These are phyloP conservation scores for Eulemur macaco DNA, from an alignment of 2,113 vertebrate species.

Conservation along the genomic window DNA sequence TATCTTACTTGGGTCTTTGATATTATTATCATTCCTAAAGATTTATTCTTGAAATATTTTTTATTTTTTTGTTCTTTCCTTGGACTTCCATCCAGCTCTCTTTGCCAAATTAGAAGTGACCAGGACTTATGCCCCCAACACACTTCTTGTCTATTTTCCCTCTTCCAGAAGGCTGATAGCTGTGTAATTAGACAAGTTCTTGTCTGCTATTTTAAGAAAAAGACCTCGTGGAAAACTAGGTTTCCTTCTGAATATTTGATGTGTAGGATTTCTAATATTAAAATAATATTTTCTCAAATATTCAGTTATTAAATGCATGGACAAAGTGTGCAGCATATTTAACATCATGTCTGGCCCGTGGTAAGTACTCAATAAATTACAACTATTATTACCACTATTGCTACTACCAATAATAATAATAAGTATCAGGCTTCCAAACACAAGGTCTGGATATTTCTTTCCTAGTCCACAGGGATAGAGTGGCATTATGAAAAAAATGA, in stretches of 20 bases:
- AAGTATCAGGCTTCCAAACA: neutral
- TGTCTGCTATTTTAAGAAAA: neutral
- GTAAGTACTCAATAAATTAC: neutral
- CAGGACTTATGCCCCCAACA: neutral
- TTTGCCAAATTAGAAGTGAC: neutral
- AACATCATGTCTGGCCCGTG: neutral
- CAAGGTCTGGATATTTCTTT: neutral
- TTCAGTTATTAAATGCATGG: neutral
- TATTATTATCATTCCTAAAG: neutral
- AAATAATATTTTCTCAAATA: neutral
- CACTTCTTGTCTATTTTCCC: neutral
- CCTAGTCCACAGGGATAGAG: neutral
- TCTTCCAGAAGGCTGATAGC: neutral
- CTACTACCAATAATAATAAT: neutral
- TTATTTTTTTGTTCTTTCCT: neutral
- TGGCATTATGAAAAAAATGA: neutral
- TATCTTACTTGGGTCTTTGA: neutral
- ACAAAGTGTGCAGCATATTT: neutral
- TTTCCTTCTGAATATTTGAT: neutral
- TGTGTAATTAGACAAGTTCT: neutral
- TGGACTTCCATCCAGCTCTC: neutral
- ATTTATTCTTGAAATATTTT: neutral
- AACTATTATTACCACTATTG: neutral
- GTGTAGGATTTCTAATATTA: neutral
- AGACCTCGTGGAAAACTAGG: neutral